Base-by-base conservation (phyloP, 1,140 invertebrate genomes). In the Lepidurus apus region DNA sequence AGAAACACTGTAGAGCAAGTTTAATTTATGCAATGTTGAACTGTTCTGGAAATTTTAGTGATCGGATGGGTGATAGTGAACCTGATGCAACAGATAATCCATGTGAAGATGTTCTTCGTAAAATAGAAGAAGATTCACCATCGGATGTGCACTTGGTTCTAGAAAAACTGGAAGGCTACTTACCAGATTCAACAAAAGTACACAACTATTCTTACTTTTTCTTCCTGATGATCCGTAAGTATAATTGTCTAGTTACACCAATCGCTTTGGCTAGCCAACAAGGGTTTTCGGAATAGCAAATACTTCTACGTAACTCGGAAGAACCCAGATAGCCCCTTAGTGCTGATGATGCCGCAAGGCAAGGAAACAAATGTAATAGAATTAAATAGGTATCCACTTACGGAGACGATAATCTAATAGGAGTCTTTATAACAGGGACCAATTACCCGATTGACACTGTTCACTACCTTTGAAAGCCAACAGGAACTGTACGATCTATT, bases 161-260 rank as follows among this genome's bases (percentile, higher is more conserved):
- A 13, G 13, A 11, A 11, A 65, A 65, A 7, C 53, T 65, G 9
- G 53, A 7, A 17, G 21, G 7, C 17, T 21, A 65, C 21, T 13
- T 21, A 65, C 53, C 53, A 21, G 13, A 65, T 65, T 65, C 53
- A 65, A 21, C 53, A 65, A 65, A 65, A 65, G 53, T 65, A 65
- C 17, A 10, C 4, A 65, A 53, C 2, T 34, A 34, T 34, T 34
- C 26, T 34, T 34, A 21, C 53, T 65, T 13, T 21, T 65, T 10
- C 6, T 65, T 65, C 10, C 9, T 21, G 17, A 11, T 21, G 17
- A n/a, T 65, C 13, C 9, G 7, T 65, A n/a, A 65, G 1, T n/a
- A 65, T 7, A 65, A 65, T 65, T 65, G 3, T 65, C 9, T 10
- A 65, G 53, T 65, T 65, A 21, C 21, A 11, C 2, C 53, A 65